Conservation (phyloP, 2,797 vertebrate species). For the Sebastes ruberrimus region DNA sequence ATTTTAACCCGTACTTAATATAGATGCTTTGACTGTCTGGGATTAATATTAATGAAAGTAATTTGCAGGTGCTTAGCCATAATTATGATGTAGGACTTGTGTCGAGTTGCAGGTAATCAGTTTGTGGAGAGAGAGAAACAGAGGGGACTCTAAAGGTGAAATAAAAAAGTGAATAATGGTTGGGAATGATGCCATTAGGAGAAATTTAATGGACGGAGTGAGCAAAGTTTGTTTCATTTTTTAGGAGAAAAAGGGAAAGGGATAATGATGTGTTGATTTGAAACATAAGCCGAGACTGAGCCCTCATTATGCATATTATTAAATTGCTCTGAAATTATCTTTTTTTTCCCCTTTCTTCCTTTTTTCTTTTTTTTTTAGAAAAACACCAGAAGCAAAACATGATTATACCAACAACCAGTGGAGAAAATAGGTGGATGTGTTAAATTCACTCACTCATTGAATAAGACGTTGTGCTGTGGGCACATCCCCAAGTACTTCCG, state of each 20-base stretch:
- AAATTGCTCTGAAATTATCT: constrained; percentile 4
- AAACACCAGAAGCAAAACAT: constrained; percentile 13
- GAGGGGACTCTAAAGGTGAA: constrained; percentile 45
- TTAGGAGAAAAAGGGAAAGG: background rate
- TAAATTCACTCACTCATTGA: constrained; percentile 89
- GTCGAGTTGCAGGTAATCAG: constrained; percentile 54
- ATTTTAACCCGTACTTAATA: constrained; percentile 57
- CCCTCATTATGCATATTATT: constrained; percentile 35
- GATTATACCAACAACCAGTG: constrained; percentile 8
- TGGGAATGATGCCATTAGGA: constrained; percentile 23
- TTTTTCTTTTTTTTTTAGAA: background rate
- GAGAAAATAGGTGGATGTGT: background rate
- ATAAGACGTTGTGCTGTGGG: constrained; percentile 97
- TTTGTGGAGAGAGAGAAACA: constrained; percentile 36
- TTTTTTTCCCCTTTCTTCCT: background rate
- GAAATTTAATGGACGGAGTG: constrained; percentile 4
- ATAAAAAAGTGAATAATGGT: constrained; percentile 24
- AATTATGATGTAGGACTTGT: constrained; percentile 70
- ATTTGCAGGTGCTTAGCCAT: constrained; percentile 63
- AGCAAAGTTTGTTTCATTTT: constrained; percentile 37
- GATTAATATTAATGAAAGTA: constrained; percentile 74
- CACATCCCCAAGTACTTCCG: constrained; percentile 95
- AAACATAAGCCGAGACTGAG: constrained; percentile 33
- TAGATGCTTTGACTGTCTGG: constrained; percentile 55
- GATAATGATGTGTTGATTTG: constrained; percentile 55